phyloP scores from a whole-genome alignment of 2,113 vertebrate species.

The Pimephales promelas region DNA sequence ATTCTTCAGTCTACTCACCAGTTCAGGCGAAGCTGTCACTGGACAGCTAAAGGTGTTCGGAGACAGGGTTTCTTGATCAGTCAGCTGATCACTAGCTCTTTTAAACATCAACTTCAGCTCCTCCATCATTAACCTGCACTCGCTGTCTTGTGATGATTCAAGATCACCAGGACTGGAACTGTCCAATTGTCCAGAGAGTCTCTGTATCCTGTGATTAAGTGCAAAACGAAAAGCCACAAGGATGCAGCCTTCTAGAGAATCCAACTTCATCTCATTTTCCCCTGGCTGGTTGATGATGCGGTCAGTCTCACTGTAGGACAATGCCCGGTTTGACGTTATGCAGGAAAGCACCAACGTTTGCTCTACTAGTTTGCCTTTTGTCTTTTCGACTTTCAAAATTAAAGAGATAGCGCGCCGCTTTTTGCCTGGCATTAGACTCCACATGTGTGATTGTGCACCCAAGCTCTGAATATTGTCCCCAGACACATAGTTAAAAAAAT shows the following conservation, averaged over 20 bases:
- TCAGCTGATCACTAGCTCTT: conserved; percentile 70
- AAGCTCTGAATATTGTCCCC: neutral
- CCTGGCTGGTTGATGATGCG: conserved; percentile 65
- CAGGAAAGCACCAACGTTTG: conserved; percentile 69
- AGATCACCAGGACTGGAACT: conserved; percentile 77
- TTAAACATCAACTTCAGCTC: conserved; percentile 89
- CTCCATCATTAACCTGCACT: conserved; percentile 83
- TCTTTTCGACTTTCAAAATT: conserved; percentile 78
- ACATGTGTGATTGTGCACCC: conserved; percentile 11
- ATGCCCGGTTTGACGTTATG: conserved; percentile 74
- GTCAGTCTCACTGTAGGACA: conserved; percentile 83
- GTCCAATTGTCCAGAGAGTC: conserved; percentile 66
- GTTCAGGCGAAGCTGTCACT: neutral
- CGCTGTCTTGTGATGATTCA: conserved; percentile 72
- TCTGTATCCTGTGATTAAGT: conserved; percentile 71
- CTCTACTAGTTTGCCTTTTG: conserved; percentile 61
- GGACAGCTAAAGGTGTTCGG: neutral
- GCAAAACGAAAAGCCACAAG: conserved; percentile 80
- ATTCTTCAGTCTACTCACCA: conserved; percentile 56
- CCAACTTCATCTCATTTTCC: conserved; percentile 15
- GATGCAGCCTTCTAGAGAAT: conserved; percentile 77
- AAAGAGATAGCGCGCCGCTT: conserved; percentile 81
- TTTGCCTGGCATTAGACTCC: conserved; percentile 74
- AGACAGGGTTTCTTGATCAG: conserved; percentile 52
- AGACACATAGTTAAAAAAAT: conserved; percentile 4